These are phyloP conservation scores for Megastigmus dorsalis DNA, from an alignment of 2,888 invertebrate species.

Conservation along the genomic window DNA sequence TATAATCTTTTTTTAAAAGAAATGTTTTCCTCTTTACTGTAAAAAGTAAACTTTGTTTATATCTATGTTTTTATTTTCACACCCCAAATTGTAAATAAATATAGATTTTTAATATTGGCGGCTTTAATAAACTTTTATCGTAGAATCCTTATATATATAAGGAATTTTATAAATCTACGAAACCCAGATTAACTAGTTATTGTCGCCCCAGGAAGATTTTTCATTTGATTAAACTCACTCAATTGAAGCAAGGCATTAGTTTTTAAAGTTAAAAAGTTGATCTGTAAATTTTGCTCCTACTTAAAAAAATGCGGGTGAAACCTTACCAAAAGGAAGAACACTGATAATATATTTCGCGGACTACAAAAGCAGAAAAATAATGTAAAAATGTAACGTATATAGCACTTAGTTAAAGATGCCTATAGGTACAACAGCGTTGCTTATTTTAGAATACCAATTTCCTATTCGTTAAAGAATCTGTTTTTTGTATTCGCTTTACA, in stretches of 20 bases:
- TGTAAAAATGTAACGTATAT: conserved; percentile 40
- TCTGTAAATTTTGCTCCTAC: conserved; percentile 11
- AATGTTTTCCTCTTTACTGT: background rate
- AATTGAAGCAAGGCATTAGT: background rate
- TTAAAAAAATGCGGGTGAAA: conserved; percentile 28
- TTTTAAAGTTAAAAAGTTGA: background rate
- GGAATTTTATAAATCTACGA: no score
- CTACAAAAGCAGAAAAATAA: conserved; percentile 12
- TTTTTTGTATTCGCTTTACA: background rate
- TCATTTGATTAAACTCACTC: background rate
- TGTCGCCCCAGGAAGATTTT: background rate
- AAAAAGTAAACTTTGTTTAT: background rate
- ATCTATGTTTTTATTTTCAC: background rate
- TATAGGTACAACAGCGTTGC: conserved; percentile 34
- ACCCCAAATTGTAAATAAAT: no score
- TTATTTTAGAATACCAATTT: conserved; percentile 12
- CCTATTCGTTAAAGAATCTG: background rate
- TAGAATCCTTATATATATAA: no score
- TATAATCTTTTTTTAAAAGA: background rate
- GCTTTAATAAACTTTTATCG: background rate
- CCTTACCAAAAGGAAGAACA: conserved; percentile 33
- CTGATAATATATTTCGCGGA: conserved; percentile 44
- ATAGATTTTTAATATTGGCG: background rate
- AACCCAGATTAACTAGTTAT: no score
- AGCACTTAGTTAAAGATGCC: conserved; percentile 45